Evolutionary conservation across 1,140 invertebrate species (phyloP).

Genomic region (Zaprionus capensis): DNA sequence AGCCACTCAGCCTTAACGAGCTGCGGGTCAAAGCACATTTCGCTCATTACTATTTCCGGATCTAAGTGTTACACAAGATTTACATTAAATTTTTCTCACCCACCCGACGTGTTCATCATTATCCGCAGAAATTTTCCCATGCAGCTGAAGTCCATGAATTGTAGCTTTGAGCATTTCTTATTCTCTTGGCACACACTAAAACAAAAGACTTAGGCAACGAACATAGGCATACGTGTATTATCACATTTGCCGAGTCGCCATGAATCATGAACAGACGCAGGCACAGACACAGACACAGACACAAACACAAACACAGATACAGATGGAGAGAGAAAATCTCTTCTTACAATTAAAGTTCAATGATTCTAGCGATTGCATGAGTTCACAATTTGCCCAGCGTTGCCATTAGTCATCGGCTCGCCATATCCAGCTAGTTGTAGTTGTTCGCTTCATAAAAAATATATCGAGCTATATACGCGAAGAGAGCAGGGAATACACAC

Average conservation of each 20-base stretch:
- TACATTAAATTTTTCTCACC: constrained; percentile 35
- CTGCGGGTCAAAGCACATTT: background rate
- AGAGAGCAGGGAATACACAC: background rate
- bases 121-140: constrained; percentile 32
- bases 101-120: constrained; percentile 38
- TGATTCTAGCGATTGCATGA: constrained; percentile 61
- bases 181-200: constrained; percentile 31
- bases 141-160: constrained; percentile 20
- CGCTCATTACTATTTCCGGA: constrained; percentile 40
- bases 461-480: background rate
- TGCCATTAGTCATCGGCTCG: constrained; percentile 56
- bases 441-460: constrained; percentile 3
- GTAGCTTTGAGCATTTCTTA: constrained; percentile 44
- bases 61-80: constrained; percentile 41
- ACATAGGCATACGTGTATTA: constrained; percentile 30
- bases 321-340: constrained; percentile 15
- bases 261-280: constrained; percentile 46
- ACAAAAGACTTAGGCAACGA: constrained; percentile 64
- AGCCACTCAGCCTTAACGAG: constrained; percentile 11
- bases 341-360: constrained; percentile 65
- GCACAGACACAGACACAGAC: background rate
- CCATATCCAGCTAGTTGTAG: constrained; percentile 42
- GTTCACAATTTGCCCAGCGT: constrained; percentile 37
- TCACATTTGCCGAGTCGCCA: constrained; percentile 17
- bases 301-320: background rate